Percentiles rank a stretch among this genome's conserved stretches.
Evolutionary conservation across 2,888 invertebrate genomes (phyloP).

Genomic region (Cyrtodaria siliqua): DNA sequence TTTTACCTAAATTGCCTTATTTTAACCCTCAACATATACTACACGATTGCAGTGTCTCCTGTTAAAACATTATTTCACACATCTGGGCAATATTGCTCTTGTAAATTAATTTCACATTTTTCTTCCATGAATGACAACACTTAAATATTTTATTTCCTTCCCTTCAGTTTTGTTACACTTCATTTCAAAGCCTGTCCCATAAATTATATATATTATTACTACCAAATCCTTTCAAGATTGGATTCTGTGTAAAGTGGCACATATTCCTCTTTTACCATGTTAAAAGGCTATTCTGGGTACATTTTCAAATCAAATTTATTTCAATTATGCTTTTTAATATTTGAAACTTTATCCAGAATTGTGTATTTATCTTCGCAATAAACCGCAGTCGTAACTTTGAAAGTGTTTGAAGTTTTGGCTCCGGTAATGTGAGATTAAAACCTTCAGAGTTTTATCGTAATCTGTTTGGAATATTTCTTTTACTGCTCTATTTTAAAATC

Average conservation of each 20-base stretch:
- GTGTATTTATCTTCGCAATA: conserved; percentile 40
- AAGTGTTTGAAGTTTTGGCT: conserved; percentile 44
- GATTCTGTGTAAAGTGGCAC: conserved; percentile 26
- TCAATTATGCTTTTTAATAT: conserved; percentile 34
- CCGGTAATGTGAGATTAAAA: conserved; percentile 30
- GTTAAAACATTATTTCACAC: too few relatives aligned
- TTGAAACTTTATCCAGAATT: conserved; percentile 49
- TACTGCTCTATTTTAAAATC: background rate
- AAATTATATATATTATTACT: background rate
- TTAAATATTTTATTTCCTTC: conserved; percentile 11
- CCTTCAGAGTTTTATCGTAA: conserved; percentile 31
- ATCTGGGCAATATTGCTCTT: too few relatives aligned
- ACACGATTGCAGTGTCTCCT: too few relatives aligned
- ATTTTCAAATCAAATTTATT: conserved; percentile 55
- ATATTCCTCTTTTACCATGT: conserved; percentile 44
- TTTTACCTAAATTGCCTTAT: too few relatives aligned
- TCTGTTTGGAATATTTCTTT: conserved; percentile 23
- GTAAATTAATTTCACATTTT: too few relatives aligned
- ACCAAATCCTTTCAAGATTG: background rate
- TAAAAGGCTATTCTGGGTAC: conserved; percentile 38
- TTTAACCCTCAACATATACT: too few relatives aligned
- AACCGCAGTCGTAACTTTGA: conserved; percentile 35
- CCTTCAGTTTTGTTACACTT: background rate
- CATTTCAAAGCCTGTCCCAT: background rate
- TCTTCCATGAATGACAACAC: conserved; percentile 1